These are phyloP conservation scores for Callithrix jacchus DNA, from an alignment of 2,113 vertebrate genomes.

Conservation along the genomic window DNA sequence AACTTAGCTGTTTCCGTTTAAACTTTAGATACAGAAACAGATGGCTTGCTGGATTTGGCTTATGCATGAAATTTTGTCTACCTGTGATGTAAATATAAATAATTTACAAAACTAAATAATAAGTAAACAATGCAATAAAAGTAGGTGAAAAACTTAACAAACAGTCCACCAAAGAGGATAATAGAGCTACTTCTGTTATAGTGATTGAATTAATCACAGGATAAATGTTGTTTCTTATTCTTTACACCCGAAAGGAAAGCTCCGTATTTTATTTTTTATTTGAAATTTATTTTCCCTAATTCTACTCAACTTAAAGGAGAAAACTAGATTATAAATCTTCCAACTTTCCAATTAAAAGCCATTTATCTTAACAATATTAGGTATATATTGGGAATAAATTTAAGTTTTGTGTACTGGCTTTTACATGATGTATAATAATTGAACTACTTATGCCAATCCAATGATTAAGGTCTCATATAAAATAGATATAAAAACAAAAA, in stretches of 20 bases:
- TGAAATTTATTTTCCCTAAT: background rate
- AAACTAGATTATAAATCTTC: background rate
- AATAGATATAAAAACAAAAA: background rate
- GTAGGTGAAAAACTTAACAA: background rate
- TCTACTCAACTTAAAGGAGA: background rate
- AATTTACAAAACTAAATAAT: background rate
- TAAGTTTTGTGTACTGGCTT: background rate
- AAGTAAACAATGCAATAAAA: background rate
- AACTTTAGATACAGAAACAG: background rate
- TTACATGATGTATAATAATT: background rate
- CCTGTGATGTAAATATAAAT: background rate
- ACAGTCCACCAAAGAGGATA: background rate
- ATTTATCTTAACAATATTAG: background rate
- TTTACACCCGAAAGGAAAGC: background rate
- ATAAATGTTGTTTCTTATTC: background rate
- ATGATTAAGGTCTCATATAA: background rate
- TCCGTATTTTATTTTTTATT: background rate
- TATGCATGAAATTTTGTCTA: too few relatives aligned
- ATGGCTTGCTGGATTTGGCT: background rate
- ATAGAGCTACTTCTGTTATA: background rate
- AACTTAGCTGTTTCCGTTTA: background rate
- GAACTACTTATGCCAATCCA: background rate
- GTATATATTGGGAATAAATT: background rate
- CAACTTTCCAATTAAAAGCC: background rate
- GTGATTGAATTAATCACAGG: background rate